phyloP scores from a whole-genome alignment of 2,113 vertebrate genomes.

The Thalassarche chlororhynchos region DNA sequence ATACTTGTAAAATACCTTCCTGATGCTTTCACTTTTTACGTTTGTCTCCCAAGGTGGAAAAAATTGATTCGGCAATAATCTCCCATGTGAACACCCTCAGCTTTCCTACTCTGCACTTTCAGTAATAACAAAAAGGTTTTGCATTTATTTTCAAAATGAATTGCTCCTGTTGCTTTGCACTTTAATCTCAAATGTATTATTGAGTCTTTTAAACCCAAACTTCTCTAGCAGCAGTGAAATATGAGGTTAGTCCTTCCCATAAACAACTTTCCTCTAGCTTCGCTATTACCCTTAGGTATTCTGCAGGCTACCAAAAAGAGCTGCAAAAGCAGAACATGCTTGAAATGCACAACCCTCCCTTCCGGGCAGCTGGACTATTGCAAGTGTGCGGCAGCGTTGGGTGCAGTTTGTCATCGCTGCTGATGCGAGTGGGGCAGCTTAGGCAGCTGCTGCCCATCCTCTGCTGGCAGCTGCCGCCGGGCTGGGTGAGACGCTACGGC shows the following conservation, averaged over 20 bases:
- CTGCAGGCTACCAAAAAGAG: not conserved
- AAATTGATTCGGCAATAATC: not conserved
- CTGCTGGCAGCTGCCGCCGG: fast-evolving
- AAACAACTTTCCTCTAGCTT: not conserved
- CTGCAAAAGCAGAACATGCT: not conserved
- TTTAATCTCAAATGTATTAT: not conserved
- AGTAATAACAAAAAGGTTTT: not conserved
- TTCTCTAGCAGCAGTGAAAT: not conserved
- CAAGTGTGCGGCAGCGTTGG: fast-evolving
- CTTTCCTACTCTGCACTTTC: not conserved
- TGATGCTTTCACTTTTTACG: not conserved
- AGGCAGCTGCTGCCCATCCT: not conserved
- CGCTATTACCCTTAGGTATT: not conserved
- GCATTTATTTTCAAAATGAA: not conserved
- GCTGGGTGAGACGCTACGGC: not conserved
- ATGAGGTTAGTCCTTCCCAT: not conserved
- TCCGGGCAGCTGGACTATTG: not conserved
- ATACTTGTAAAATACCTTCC: not conserved
- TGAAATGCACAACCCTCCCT: not conserved
- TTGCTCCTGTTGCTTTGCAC: not conserved
- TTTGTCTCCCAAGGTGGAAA: not conserved
- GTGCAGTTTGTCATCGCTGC: not conserved
- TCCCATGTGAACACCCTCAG: not conserved
- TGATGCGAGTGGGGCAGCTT: not conserved
- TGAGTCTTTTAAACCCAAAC: not conserved